Evolutionary conservation across 1,140 invertebrate genomes (phyloP).

Genomic region (Ceratina japonica): DNA sequence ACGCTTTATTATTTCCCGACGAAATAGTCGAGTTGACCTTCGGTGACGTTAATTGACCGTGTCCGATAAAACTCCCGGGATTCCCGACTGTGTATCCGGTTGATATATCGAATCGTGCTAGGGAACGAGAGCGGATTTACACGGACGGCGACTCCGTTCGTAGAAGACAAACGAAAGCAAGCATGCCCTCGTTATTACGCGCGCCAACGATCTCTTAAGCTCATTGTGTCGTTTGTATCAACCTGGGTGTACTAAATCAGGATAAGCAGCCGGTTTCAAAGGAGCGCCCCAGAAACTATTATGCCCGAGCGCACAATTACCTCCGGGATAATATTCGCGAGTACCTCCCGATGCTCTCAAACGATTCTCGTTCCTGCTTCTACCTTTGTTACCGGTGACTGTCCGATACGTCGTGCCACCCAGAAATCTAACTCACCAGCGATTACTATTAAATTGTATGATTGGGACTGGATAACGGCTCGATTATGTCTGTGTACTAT

Average conservation of each 20-base stretch:
- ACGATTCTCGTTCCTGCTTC: not conserved
- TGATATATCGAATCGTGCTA: not conserved
- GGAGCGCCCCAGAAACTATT: constrained; percentile 1
- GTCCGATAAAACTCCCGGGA: not conserved
- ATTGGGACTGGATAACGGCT: no score
- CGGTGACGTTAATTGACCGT: constrained; percentile 29
- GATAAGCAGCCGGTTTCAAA: not conserved
- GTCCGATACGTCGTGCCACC: constrained; percentile 14
- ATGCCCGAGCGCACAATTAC: constrained; percentile 18
- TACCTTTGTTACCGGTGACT: not conserved
- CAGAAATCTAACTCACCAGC: constrained; percentile 16
- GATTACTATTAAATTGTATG: constrained; percentile 22
- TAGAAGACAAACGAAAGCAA: constrained; percentile 20
- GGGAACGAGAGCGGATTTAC: not conserved
- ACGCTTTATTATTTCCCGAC: constrained; percentile 30
- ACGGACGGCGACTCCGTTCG: not conserved
- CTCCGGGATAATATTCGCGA: constrained; percentile 15
- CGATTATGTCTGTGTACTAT: not conserved
- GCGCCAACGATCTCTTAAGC: not conserved
- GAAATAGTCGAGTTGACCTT: not conserved
- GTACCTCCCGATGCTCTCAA: not conserved
- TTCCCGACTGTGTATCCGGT: not conserved
- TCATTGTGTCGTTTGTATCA: not conserved
- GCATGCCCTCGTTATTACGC: constrained; percentile 32
- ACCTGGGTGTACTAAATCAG: constrained; percentile 2